Evolutionary conservation across 2,113 vertebrate species (phyloP).

Genomic region (Crotalus horridus): DNA sequence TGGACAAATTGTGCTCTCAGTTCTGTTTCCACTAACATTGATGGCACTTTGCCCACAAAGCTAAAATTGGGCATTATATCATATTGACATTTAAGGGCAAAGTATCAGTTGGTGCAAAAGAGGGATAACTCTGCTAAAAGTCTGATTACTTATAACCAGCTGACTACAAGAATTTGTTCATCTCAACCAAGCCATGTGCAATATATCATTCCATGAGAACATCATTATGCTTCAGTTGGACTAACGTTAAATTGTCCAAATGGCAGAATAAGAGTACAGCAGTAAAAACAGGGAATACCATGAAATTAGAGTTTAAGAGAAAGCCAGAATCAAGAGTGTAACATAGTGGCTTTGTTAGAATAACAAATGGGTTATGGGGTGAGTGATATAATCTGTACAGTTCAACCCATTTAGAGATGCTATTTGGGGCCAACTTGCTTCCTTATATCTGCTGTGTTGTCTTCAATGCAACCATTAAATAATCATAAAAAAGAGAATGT

Average conservation of each 20-base stretch:
- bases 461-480: neutral
- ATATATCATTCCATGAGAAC: neutral
- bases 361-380: neutral
- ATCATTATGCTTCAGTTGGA: neutral
- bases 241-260: neutral
- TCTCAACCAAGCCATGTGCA: neutral
- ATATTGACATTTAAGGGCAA: neutral
- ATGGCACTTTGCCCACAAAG: neutral
- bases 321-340: neutral
- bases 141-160: accelerated
- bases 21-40: neutral
- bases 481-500: neutral
- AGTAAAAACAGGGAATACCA: neutral
- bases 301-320: neutral
- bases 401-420: neutral
- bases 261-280: neutral
- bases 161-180: neutral
- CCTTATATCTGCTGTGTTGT: neutral
- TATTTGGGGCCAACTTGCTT: neutral
- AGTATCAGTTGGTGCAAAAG: neutral
- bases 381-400: neutral
- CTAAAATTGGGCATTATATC: conserved; percentile 5
- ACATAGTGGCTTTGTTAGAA: neutral
- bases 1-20: neutral
- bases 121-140: neutral